Percentiles rank a stretch among this genome's conserved stretches.
Conservation (phyloP, 2,888 invertebrate genomes). For the Busseola fusca region DNA sequence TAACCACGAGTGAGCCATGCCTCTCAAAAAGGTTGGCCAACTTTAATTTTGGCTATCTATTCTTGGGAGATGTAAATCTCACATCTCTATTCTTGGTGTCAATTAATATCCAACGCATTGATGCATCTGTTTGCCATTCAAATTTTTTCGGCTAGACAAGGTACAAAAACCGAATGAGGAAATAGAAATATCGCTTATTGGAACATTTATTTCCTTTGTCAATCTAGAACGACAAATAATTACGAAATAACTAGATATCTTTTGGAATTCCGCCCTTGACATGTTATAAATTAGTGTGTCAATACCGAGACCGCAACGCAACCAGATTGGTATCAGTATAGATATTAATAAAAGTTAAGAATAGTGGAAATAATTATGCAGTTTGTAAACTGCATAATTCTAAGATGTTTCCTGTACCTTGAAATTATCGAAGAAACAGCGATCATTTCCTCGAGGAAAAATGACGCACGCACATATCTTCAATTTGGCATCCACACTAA, state of each 20-base stretch:
- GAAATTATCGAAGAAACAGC: conserved; percentile 47
- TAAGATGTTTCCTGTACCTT: conserved; percentile 54
- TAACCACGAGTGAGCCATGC: conserved; percentile 54
- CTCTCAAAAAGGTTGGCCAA: conserved; percentile 38
- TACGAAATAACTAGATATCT: conserved; percentile 38
- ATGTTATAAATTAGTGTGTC: conserved; percentile 30
- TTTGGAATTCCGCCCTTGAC: conserved; percentile 36
- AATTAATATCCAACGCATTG: neutral
- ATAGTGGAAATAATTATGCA: conserved; percentile 32
- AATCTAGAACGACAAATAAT: conserved; percentile 40
- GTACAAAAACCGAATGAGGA: conserved; percentile 21
- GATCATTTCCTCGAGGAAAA: conserved; percentile 56
- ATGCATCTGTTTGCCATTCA: neutral
- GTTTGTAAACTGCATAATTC: conserved; percentile 44
- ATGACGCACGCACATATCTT: conserved; percentile 58
- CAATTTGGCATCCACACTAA: conserved; percentile 57
- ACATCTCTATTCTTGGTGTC: conserved; percentile 4
- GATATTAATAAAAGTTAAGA: conserved; percentile 14
- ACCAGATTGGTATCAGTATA: conserved; percentile 6
- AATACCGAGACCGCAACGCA: conserved; percentile 12
- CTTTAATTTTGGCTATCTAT: conserved; percentile 26
- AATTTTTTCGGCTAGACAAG: neutral
- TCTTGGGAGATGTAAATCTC: neutral
- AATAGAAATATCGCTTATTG: conserved; percentile 24
- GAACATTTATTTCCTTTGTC: conserved; percentile 28